phyloP scores from a whole-genome alignment of 1,140 invertebrate genomes.

The Pachypeltis micranthus region DNA sequence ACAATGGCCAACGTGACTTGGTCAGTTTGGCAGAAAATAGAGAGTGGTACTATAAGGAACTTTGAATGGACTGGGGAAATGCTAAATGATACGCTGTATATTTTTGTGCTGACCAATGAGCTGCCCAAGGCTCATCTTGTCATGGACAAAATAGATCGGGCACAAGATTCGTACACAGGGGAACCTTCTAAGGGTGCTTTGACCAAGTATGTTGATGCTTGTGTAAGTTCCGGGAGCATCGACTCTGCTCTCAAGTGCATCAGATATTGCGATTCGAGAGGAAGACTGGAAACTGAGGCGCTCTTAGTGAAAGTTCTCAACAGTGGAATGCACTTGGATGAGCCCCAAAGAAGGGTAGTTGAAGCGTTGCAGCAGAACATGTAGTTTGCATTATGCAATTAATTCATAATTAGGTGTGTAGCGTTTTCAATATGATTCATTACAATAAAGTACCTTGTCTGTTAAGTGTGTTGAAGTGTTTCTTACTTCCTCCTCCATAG shows the following conservation, averaged over 20 bases:
- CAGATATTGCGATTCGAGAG: background rate
- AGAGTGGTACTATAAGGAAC: constrained; percentile 25
- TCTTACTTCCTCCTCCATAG: no score
- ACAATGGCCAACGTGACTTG: constrained; percentile 41
- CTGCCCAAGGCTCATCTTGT: background rate
- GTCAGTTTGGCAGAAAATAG: constrained; percentile 40
- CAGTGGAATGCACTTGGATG: background rate
- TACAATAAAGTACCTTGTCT: no score
- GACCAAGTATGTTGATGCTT: background rate
- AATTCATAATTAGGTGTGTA: no score
- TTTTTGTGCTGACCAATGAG: no score
- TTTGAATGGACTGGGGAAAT: background rate
- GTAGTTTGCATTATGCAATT: no score
- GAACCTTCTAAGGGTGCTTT: background rate
- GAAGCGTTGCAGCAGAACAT: background rate
- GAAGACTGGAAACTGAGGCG: background rate
- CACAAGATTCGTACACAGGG: background rate
- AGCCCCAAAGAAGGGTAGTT: background rate
- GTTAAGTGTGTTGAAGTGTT: no score
- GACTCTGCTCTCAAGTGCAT: background rate
- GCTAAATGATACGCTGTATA: background rate
- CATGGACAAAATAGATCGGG: background rate
- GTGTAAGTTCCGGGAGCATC: background rate
- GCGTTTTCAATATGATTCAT: no score
- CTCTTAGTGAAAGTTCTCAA: background rate